phyloP scores from a whole-genome alignment of 2,113 vertebrate genomes.

The Cololabis saira region DNA sequence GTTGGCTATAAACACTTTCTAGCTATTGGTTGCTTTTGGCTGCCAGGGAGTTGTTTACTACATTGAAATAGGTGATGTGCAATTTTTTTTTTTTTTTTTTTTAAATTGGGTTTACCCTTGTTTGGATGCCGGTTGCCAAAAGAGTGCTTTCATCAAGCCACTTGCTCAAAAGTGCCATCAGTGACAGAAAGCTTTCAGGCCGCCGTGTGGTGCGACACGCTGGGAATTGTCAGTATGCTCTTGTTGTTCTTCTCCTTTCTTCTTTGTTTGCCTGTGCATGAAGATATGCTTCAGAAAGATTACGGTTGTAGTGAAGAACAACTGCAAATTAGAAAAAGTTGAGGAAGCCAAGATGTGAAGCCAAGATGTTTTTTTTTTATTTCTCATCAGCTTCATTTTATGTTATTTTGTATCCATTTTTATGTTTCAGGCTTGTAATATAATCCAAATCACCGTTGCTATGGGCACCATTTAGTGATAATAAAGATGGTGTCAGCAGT shows the following conservation, averaged over 20 bases:
- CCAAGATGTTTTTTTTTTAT: too few relatives aligned
- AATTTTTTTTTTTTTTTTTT: too few relatives aligned
- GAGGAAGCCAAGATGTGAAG: too few relatives aligned
- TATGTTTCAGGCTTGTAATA: too few relatives aligned
- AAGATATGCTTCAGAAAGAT: background rate
- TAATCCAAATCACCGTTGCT: too few relatives aligned
- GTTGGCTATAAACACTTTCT: slow-evolving; percentile 43
- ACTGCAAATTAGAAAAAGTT: too few relatives aligned
- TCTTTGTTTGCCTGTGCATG: slow-evolving; percentile 3
- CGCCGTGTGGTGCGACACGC: slow-evolving; percentile 8
- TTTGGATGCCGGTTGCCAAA: slow-evolving; percentile 55
- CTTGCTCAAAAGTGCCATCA: slow-evolving; percentile 33
- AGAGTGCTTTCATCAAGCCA: slow-evolving; percentile 57
- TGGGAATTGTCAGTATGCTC: background rate
- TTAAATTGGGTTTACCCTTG: slow-evolving; percentile 26
- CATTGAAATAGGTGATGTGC: slow-evolving; percentile 44
- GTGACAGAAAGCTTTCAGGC: slow-evolving; percentile 46
- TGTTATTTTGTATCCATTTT: too few relatives aligned
- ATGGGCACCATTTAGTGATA: too few relatives aligned
- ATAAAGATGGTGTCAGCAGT: too few relatives aligned
- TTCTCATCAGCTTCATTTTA: too few relatives aligned
- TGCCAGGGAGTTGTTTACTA: slow-evolving; percentile 47
- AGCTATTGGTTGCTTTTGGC: slow-evolving; percentile 33
- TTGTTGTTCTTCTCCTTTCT: background rate
- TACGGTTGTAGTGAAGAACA: background rate